Conservation (phyloP, 2,888 invertebrate species). For the Drosophila cyrtoloma region DNA sequence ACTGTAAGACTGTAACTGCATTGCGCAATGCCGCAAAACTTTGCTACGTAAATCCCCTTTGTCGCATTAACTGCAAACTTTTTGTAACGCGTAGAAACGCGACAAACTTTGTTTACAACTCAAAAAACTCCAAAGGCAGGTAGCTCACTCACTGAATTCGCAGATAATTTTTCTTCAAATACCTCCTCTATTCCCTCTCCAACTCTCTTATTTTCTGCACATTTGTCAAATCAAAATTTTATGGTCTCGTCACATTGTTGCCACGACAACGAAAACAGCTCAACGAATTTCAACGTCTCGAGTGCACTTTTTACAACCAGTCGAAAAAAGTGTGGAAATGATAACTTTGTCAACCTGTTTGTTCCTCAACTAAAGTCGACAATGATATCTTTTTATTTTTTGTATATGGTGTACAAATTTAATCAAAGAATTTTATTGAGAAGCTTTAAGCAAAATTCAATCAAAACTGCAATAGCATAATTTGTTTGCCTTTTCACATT, state of each 20-base stretch:
- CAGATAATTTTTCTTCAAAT: slow-evolving; percentile 41
- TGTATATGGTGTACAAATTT: neutral
- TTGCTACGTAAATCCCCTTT: slow-evolving; percentile 78
- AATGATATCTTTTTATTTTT: neutral
- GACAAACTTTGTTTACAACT: slow-evolving; percentile 80
- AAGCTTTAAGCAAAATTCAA: neutral
- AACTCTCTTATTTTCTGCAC: slow-evolving; percentile 15
- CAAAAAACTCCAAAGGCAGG: slow-evolving; percentile 66
- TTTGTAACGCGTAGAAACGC: slow-evolving; percentile 63
- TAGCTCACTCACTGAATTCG: slow-evolving; percentile 49
- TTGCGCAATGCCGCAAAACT: slow-evolving; percentile 72
- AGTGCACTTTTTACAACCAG: slow-evolving; percentile 65
- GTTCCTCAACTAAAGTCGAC: slow-evolving; percentile 8
- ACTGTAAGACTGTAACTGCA: slow-evolving; percentile 56
- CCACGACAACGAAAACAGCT: slow-evolving; percentile 59
- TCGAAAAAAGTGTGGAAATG: slow-evolving; percentile 32
- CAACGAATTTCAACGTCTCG: slow-evolving; percentile 56
- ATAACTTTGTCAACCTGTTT: slow-evolving; percentile 27
- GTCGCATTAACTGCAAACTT: slow-evolving; percentile 79
- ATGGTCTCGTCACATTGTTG: slow-evolving; percentile 79
- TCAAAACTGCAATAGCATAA: neutral
- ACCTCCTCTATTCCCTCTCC: neutral
- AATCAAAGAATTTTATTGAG: neutral
- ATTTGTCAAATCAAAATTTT: slow-evolving; percentile 81
- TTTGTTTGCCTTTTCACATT: neutral